Base-by-base conservation (phyloP, 2,888 invertebrate genomes). In the Dicroscelio sp. region DNA sequence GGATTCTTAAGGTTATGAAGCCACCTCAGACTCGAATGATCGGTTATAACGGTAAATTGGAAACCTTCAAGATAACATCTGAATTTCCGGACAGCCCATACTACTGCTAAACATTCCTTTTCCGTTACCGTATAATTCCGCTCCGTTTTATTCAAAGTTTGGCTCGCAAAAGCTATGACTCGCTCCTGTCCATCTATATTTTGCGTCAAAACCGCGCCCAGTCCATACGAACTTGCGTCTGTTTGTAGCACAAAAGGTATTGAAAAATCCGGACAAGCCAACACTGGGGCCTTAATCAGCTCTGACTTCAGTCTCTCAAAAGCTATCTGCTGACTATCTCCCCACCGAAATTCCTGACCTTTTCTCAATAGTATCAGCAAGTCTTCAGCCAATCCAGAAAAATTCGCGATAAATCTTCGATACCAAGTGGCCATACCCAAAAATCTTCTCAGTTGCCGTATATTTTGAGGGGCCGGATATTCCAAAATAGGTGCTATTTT, bases 161-260 rank as follows among this genome's bases (percentile, higher is more conserved):
- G 87, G 52, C 91, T 93, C 5, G 90, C 92, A 25, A 83, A 92
- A 0, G 90, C 90, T 17, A 93, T 75, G 0, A 92, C 91, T 0
- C 80, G 17, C 48, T 93, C 93, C 0, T 38, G 73, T 0, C 48
- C 85, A 25, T 78, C 58, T 20, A 67, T 31, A 0, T 23, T n/a
- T 48, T 79, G 79, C 5, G 35, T 23, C 20, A 55, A 23, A 5
- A 55, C 55, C 5, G 55, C n/a, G 17, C 55, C n/a, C 17, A 55
- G 23, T 63, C 65, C 87, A 1, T 52, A 63, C 23, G 79, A 43
- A 17, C 80, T 82, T 0, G 82, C 82, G 55, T 82, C 82, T 4
- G 67, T 82, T 17, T 76, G 71, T n/a, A 88, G 17, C 3, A 92
- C n/a, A n/a, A n/a, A n/a, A n/a, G n/a, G n/a, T n/a, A n/a, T n/a